Percentiles rank a stretch among this genome's conserved stretches.
phyloP scores from a whole-genome alignment of 2,113 vertebrate species.

The Paramisgurnus dabryanus region DNA sequence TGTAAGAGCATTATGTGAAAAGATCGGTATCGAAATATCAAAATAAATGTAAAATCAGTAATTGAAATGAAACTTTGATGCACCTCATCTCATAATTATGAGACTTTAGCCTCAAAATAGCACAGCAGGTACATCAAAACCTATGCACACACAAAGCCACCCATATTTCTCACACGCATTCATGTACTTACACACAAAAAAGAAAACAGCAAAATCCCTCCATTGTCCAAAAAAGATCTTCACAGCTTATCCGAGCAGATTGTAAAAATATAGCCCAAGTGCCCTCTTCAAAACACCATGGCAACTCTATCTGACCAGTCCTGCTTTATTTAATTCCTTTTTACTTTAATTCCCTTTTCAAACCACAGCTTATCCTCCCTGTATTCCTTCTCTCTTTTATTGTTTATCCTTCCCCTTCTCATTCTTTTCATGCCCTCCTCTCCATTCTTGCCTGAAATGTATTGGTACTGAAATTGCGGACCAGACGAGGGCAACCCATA shows the following conservation, averaged over 20 bases:
- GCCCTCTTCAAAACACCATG: constrained; percentile 49
- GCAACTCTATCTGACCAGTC: constrained; percentile 31
- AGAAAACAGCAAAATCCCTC: constrained; percentile 21
- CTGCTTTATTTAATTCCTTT: constrained; percentile 27
- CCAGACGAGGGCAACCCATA: not conserved
- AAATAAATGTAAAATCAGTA: too few species aligned
- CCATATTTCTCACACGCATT: not conserved
- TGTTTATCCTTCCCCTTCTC: not conserved
- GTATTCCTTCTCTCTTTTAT: not conserved
- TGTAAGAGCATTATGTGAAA: too few species aligned
- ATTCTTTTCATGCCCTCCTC: not conserved
- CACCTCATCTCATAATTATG: too few species aligned
- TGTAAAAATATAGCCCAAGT: constrained; percentile 20
- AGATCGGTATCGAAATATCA: too few species aligned
- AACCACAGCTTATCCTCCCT: not conserved
- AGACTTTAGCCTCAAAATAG: too few species aligned
- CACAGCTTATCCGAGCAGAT: constrained; percentile 32
- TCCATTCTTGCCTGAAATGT: not conserved
- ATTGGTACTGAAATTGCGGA: not conserved
- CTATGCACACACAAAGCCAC: too few species aligned
- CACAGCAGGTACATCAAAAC: too few species aligned
- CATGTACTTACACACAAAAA: constrained; percentile 34
- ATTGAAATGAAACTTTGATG: too few species aligned
- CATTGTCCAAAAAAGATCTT: constrained; percentile 46
- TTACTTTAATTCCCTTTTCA: constrained; percentile 23